A percentile compares a stretch with the other conserved stretches of the same genome.
Conservation (phyloP, 2,888 invertebrate genomes). For the Amphipoea lucens region DNA sequence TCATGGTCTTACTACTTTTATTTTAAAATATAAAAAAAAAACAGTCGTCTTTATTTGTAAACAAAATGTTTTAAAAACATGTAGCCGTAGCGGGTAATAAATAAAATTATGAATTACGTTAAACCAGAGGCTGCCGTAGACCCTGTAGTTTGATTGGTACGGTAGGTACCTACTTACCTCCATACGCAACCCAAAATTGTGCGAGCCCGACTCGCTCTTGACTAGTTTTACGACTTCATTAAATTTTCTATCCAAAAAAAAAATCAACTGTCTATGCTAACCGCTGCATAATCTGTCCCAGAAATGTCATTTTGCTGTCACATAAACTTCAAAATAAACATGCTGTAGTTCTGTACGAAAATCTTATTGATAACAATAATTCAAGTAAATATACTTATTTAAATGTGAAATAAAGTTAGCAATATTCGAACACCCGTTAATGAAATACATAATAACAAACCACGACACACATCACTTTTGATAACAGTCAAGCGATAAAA, state of each 20-base stretch:
- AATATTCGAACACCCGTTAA: neutral
- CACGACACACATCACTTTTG: slow-evolving; percentile 12
- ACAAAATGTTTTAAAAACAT: neutral
- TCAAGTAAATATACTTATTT: neutral
- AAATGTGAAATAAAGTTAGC: neutral
- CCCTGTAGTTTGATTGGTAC: neutral
- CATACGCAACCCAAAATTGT: neutral
- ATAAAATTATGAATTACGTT: neutral
- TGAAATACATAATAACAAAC: slow-evolving; percentile 17
- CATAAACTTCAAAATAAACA: slow-evolving; percentile 10
- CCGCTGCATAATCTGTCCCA: neutral
- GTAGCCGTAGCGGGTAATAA: neutral
- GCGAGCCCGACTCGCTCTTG: neutral
- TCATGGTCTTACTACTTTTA: neutral
- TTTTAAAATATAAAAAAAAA: neutral
- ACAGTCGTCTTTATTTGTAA: neutral
- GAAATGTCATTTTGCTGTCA: slow-evolving; percentile 24
- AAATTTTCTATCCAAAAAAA: neutral
- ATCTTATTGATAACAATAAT: too few relatives aligned
- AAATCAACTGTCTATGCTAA: slow-evolving; percentile 1
- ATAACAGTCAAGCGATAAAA: slow-evolving; percentile 44
- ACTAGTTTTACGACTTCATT: neutral
- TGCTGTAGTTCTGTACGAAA: neutral
- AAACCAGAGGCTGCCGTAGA: neutral
- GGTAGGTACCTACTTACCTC: neutral